Evolutionary conservation across 2,888 invertebrate genomes (phyloP), one percentile per base, ranked within the genome.

Genomic region (Zonitis immaculata): DNA sequence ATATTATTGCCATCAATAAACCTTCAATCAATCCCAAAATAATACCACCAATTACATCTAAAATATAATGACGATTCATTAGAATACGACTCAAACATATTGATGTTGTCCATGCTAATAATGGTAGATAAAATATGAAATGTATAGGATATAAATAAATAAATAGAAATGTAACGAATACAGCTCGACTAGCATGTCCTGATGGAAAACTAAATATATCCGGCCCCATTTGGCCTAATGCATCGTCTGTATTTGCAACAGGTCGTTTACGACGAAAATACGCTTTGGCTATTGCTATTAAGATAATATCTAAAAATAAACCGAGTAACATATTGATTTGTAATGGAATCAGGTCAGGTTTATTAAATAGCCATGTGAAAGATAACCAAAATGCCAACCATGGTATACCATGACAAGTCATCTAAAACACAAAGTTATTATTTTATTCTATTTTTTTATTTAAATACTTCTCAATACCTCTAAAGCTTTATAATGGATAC

Each of bases 201-300:
- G 96, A 97, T 9, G 97, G 98, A 73, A 98, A 98, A 44, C 88
- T 86, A 73, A 87, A 97, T 66, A 92, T 88, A 74, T 95, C 95
- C 0, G 94, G 89, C 0, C 92, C 90, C 16, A 91, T 77, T 28
- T 82, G 72, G 12, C 71, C 81, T 55, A 87, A 75, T 60, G 87
- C 81, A 70, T 91, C 88, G 61, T 83, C 83, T 55, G 78, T 77
- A 12, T 76, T 73, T 18, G 81, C 79, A 0, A 78, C 68, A 0
- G 95, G 95, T 26, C 96, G 80, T 62, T 87, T 80, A 67, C 96
- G 79, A 57, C 94, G 80, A 6, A 87, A 83, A 49, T 83, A 73
- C 0, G 94, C 88, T 77, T 96, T 96, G 9, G 88, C 66, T 3
- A 89, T 60, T 7, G 88, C 91, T 56, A 95, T 82, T 6, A 88